Conservation (phyloP, 2,113 vertebrate species). For the Gymnobelideus leadbeateri region DNA sequence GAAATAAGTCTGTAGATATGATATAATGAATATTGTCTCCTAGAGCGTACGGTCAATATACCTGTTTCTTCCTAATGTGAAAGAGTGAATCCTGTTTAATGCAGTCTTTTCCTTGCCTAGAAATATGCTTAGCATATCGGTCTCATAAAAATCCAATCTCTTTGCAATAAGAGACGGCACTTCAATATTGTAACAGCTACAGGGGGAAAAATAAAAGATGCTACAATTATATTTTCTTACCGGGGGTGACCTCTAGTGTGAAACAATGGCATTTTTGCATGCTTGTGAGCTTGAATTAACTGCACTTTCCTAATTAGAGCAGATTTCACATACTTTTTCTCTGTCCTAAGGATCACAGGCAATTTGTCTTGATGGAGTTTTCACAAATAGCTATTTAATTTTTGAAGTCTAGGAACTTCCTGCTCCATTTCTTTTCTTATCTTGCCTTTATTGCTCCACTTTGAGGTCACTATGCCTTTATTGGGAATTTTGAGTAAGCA, state of each 20-base stretch:
- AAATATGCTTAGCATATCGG: constrained; percentile 71
- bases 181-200: constrained; percentile 71
- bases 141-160: constrained; percentile 70
- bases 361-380: constrained; percentile 61
- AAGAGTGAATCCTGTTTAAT: constrained; percentile 66
- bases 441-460: neutral
- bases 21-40: constrained; percentile 63
- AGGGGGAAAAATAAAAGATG: constrained; percentile 76
- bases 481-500: constrained; percentile 23
- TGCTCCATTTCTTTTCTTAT: constrained; percentile 26
- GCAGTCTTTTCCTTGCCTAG: constrained; percentile 65
- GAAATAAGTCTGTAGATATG: constrained; percentile 65
- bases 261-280: constrained; percentile 85
- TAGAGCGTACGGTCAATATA: constrained; percentile 52
- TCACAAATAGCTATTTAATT: constrained; percentile 37
- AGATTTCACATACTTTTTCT: constrained; percentile 44
- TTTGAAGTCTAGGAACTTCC: constrained; percentile 46
- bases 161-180: constrained; percentile 64
- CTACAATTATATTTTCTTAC: constrained; percentile 84
- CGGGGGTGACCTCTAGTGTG: constrained; percentile 88
- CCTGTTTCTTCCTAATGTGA: constrained; percentile 42
- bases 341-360: neutral
- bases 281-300: constrained; percentile 79
- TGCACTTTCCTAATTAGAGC: constrained; percentile 78
- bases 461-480: constrained; percentile 44